A percentile compares a stretch with the other conserved stretches of the same genome.
Evolutionary conservation across 2,113 vertebrate species (phyloP).

Genomic region (Speoplatyrhinus poulsoni): DNA sequence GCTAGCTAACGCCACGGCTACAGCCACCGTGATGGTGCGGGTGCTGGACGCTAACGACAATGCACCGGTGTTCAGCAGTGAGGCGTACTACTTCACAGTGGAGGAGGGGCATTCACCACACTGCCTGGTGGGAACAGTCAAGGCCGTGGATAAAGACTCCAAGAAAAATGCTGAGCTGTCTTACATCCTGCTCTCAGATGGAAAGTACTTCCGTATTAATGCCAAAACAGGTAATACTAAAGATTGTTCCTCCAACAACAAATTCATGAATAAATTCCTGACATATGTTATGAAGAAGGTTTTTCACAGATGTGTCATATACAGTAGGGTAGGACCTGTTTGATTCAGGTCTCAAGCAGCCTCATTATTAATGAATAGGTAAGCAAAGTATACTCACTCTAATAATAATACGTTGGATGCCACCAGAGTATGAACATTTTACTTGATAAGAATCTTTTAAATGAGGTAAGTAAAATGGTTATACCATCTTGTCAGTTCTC

Average conservation of each 20-base stretch:
- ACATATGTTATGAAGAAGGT: too few species aligned
- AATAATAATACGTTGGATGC: too few species aligned
- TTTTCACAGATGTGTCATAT: too few species aligned
- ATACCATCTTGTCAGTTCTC: too few species aligned
- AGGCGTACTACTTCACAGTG: conserved; percentile 83
- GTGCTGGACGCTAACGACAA: conserved; percentile 92
- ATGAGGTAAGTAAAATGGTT: too few species aligned
- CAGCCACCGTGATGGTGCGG: conserved; percentile 77
- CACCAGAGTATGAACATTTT: too few species aligned
- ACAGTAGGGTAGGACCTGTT: too few species aligned
- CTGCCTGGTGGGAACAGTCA: conserved; percentile 82
- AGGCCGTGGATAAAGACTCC: conserved; percentile 84
- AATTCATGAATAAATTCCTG: too few species aligned
- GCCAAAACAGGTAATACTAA: conserved; percentile 84
- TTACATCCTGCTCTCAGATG: conserved; percentile 88
- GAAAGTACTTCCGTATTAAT: conserved; percentile 89
- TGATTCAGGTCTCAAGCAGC: too few species aligned
- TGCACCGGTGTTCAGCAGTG: conserved; percentile 76
- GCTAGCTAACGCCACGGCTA: conserved; percentile 61
- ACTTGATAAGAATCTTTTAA: too few species aligned
- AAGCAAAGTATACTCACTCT: too few species aligned
- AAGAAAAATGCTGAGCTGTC: conserved; percentile 86
- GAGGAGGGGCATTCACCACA: conserved; percentile 80
- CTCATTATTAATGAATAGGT: too few species aligned
- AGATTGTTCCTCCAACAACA: not conserved